phyloP scores from a whole-genome alignment of 2,888 invertebrate genomes.

The Aphrophora alni region DNA sequence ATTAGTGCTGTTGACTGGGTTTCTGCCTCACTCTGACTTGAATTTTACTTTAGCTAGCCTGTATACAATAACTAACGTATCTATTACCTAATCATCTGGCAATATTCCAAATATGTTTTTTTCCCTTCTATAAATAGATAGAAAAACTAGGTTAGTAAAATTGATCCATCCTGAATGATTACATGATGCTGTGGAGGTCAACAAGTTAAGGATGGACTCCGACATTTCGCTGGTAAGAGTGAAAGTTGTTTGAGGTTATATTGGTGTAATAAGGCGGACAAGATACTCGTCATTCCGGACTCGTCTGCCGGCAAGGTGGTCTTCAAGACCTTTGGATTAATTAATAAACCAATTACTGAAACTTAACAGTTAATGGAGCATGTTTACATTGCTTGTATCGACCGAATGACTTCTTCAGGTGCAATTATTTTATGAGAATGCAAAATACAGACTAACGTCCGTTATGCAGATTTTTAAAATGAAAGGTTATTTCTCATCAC shows the following conservation, averaged over 20 bases:
- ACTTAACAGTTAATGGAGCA: too few relatives aligned
- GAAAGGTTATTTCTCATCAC: too few relatives aligned
- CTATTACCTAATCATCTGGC: neutral
- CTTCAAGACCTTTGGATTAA: neutral
- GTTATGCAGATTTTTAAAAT: too few relatives aligned
- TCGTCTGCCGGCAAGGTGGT: neutral
- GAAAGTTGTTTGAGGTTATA: conserved; percentile 6
- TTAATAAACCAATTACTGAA: neutral
- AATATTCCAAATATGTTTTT: neutral
- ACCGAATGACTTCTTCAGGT: too few relatives aligned
- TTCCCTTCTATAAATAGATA: neutral
- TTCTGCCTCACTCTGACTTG: too few relatives aligned
- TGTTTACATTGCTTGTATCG: too few relatives aligned
- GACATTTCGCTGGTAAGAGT: neutral
- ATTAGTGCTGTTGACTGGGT: too few relatives aligned
- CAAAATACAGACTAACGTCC: too few relatives aligned
- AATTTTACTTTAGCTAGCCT: too few relatives aligned
- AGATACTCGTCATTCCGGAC: too few relatives aligned
- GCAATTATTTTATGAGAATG: too few relatives aligned
- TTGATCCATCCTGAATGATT: neutral
- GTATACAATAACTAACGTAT: too few relatives aligned
- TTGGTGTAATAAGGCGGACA: neutral
- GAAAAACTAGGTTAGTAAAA: neutral
- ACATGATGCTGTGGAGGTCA: neutral
- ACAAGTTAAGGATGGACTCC: neutral